A percentile compares a stretch with the other conserved stretches of the same genome.
Evolutionary conservation across 2,888 invertebrate genomes (phyloP).

Genomic region (Drosophila ezoana): DNA sequence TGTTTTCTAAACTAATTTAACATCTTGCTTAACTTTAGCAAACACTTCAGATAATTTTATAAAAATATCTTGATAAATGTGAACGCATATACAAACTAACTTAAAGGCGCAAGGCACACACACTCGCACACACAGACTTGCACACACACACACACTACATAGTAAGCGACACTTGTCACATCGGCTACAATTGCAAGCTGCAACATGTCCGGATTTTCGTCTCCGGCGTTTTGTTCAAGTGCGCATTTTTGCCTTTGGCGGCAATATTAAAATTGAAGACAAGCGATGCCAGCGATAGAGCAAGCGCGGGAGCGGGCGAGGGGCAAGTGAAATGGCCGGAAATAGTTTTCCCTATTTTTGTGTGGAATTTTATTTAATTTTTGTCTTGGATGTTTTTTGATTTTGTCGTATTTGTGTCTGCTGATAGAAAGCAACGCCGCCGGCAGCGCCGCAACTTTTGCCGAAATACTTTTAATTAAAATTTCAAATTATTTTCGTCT

Average conservation of each 20-base stretch:
- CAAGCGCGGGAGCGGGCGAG: constrained; percentile 29
- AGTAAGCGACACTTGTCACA: constrained; percentile 58
- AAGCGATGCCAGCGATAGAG: constrained; percentile 54
- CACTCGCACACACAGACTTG: constrained; percentile 1
- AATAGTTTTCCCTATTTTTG: constrained; percentile 63
- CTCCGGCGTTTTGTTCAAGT: constrained; percentile 42
- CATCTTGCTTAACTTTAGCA: no score
- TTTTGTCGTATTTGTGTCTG: constrained; percentile 79
- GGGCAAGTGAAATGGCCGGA: constrained; percentile 59
- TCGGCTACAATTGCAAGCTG: constrained; percentile 61
- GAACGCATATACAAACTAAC: not conserved
- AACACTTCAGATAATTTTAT: no score
- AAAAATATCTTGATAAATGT: not conserved
- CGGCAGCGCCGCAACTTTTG: constrained; percentile 71
- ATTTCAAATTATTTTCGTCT: constrained; percentile 80
- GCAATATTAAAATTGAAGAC: constrained; percentile 75
- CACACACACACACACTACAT: constrained; percentile 2
- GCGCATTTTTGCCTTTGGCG: constrained; percentile 62
- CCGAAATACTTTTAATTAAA: constrained; percentile 79
- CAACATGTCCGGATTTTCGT: constrained; percentile 40
- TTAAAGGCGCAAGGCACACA: not conserved
- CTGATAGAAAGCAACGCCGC: constrained; percentile 67
- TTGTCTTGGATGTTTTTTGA: constrained; percentile 71
- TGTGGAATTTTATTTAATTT: constrained; percentile 40
- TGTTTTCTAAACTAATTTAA: no score